phyloP scores from a whole-genome alignment of 2,888 invertebrate genomes.

The Troilus luridus region DNA sequence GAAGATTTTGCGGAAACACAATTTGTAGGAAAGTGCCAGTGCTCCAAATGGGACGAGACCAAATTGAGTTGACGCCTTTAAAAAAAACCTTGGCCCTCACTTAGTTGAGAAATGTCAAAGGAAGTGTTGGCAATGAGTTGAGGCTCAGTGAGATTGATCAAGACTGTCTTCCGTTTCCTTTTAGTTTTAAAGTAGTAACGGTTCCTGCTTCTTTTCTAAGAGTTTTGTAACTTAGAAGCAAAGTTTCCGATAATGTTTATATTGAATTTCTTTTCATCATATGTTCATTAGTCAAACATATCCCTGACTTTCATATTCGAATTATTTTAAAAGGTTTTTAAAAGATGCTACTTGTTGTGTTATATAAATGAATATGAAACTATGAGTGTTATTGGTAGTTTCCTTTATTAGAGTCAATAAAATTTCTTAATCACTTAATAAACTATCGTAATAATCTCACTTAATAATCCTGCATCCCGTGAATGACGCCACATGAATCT shows the following conservation, averaged over 20 bases:
- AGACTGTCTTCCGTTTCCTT: not conserved
- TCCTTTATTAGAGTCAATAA: not conserved
- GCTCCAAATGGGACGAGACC: slow-evolving; percentile 18
- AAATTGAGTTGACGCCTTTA: slow-evolving; percentile 33
- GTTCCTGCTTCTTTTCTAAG: not conserved
- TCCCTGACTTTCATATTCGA: no score
- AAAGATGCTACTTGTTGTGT: no score
- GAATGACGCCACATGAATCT: no score
- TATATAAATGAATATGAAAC: not conserved
- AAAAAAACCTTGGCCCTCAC: not conserved
- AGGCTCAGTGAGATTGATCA: not conserved
- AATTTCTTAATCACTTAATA: not conserved
- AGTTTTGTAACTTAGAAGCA: not conserved
- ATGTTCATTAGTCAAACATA: no score
- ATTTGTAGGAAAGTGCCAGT: not conserved
- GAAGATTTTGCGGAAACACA: slow-evolving; percentile 20
- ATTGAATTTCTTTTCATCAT: no score
- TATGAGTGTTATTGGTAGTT: not conserved
- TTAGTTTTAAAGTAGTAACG: not conserved
- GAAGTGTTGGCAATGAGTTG: slow-evolving; percentile 4
- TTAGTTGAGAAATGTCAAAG: not conserved
- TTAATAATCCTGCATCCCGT: no score
- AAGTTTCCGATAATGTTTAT: no score
- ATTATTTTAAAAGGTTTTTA: no score
- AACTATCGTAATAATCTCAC: no score